Percentiles rank a stretch among this genome's conserved stretches.
Conservation (phyloP, 2,888 invertebrate species). For the Acrobasis consociella region DNA sequence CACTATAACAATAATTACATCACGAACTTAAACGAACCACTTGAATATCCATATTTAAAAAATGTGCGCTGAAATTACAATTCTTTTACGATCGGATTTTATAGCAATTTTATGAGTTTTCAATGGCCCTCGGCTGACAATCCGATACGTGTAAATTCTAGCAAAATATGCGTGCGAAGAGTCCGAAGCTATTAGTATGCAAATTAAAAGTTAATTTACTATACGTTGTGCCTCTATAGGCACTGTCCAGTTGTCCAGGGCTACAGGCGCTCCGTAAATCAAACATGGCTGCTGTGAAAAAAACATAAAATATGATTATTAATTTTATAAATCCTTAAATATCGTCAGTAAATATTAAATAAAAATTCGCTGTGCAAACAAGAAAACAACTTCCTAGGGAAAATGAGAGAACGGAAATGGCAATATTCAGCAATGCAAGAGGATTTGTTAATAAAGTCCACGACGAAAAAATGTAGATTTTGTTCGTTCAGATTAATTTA, state of each 20-base stretch:
- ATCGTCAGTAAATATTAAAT: conserved; percentile 13
- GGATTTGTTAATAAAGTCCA: conserved; percentile 32
- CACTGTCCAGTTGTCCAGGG: conserved; percentile 19
- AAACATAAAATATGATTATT: neutral
- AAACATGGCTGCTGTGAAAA: conserved; percentile 20
- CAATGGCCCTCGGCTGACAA: conserved; percentile 76
- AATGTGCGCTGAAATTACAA: conserved; percentile 65
- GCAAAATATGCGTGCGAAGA: conserved; percentile 67
- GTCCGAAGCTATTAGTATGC: conserved; percentile 68
- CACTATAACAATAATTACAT: conserved; percentile 38
- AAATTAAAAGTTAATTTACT: conserved; percentile 60
- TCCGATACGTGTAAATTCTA: conserved; percentile 73
- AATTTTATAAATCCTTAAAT: conserved; percentile 4
- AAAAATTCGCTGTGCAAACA: conserved; percentile 19
- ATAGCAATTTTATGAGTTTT: conserved; percentile 74
- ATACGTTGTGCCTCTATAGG: conserved; percentile 26
- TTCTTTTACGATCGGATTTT: conserved; percentile 76
- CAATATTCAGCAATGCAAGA: conserved; percentile 23
- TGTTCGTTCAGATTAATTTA: conserved; percentile 49
- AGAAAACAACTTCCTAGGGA: conserved; percentile 22
- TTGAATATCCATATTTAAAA: conserved; percentile 47
- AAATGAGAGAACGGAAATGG: conserved; percentile 28
- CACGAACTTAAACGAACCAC: conserved; percentile 41
- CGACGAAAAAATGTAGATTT: conserved; percentile 41
- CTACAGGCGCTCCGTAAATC: conserved; percentile 14